Evolutionary conservation across 2,797 vertebrate species (phyloP), one percentile per base, ranked within the genome.

Genomic region (Aldrovandia affinis): DNA sequence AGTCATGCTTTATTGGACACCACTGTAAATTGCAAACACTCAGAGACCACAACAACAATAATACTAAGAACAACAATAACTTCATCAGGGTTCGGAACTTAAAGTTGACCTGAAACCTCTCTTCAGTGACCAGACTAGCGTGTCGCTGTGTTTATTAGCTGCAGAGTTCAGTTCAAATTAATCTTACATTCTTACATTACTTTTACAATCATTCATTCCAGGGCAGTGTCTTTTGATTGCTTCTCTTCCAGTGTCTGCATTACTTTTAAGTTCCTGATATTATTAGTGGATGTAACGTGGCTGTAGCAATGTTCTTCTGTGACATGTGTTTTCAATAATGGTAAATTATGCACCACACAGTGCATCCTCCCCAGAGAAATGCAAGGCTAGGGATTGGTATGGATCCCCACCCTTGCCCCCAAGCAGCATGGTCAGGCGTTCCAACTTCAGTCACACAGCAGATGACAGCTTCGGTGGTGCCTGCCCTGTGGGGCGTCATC

Each of bases 1-100:
- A 86, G 91, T 89, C 89, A 90, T 5, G 78, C 89, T 89, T 93
- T 89, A 86, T 85, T 87, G 86, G 86, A 78, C 86, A 82, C 75
- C 68, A 89, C 84, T 25, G 78, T 79, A 88, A 93, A 93, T 90
- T 89, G 47, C n/a, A 88, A 83, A 44, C 88, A 83, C 78, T 30
- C 82, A 20, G 90, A 89, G 88, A 86, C 87, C 82, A 85, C 63
- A 54, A 28, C 87, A 44, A 81, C 84, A 88, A 82, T n/a, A n/a
- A n/a, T n/a, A n/a, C n/a, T n/a, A n/a, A n/a, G n/a, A n/a, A n/a
- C n/a, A n/a, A n/a, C n/a, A n/a, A n/a, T n/a, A n/a, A n/a, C n/a
- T n/a, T n/a, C n/a, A n/a, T n/a, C n/a, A 3, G 20, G 28, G 42
- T 12, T 54, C 8, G 57, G 39, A 77, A 57, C 42, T 18, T 20